These are phyloP conservation scores for Saccostrea echinata DNA, from an alignment of 1,140 invertebrate genomes.

Conservation along the genomic window DNA sequence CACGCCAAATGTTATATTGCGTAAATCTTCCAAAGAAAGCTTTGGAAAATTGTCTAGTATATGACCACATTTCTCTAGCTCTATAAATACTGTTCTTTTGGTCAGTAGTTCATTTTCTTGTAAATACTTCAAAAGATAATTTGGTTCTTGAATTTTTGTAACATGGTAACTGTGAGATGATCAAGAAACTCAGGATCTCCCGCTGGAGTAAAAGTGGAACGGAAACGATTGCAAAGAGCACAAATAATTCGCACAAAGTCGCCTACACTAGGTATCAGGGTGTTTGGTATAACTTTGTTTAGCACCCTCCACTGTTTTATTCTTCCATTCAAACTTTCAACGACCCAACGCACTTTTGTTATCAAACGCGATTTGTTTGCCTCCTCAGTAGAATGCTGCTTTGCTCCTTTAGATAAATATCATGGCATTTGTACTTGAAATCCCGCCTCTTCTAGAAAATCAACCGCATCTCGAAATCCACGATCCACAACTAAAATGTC, in stretches of 20 bases:
- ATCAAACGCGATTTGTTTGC: background rate
- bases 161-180: background rate
- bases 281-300: background rate
- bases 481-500: too few relatives aligned
- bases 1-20: constrained; percentile 24
- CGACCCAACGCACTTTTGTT: background rate
- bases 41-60: constrained; percentile 31
- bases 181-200: background rate
- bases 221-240: too few relatives aligned
- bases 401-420: too few relatives aligned
- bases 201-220: background rate
- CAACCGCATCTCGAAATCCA: too few relatives aligned
- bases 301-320: constrained; percentile 7
- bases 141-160: background rate
- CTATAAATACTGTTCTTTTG: background rate
- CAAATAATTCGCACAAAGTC: too few relatives aligned
- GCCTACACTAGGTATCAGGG: background rate
- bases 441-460: too few relatives aligned
- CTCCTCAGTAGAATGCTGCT: too few relatives aligned
- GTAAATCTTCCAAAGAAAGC: constrained; percentile 2
- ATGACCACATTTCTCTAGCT: background rate
- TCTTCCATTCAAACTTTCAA: constrained; percentile 19
- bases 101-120: background rate
- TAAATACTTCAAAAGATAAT: background rate
- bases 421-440: too few relatives aligned